phyloP scores from a whole-genome alignment of 2,888 invertebrate genomes.

The Phyllotreta cruciferae region DNA sequence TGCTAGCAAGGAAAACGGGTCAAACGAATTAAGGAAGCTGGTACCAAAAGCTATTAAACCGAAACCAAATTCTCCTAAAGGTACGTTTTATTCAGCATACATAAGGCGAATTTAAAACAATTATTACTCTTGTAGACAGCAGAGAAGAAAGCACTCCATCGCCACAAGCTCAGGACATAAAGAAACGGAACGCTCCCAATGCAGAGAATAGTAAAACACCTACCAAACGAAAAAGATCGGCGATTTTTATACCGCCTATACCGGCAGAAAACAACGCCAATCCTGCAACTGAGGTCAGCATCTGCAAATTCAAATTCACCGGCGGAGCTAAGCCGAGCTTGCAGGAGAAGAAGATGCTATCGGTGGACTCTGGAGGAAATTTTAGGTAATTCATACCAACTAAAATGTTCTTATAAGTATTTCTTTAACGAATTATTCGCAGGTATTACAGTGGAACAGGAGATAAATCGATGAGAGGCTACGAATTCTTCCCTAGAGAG shows the following conservation, averaged over 20 bases:
- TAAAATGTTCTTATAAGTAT: neutral
- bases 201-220: slow-evolving; percentile 57
- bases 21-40: slow-evolving; percentile 56
- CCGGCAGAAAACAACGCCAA: slow-evolving; percentile 77
- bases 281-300: slow-evolving; percentile 79
- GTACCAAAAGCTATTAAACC: slow-evolving; percentile 52
- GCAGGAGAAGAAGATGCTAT: slow-evolving; percentile 91
- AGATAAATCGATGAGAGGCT: slow-evolving; percentile 77
- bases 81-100: slow-evolving; percentile 20
- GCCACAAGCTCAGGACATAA: slow-evolving; percentile 45
- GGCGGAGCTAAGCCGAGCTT: slow-evolving; percentile 88
- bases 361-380: slow-evolving; percentile 88
- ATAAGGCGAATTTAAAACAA: neutral
- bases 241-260: slow-evolving; percentile 85
- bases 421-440: slow-evolving; percentile 57
- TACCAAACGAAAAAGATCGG: slow-evolving; percentile 79
- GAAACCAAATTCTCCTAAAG: slow-evolving; percentile 36
- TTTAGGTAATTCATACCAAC: slow-evolving; percentile 65
- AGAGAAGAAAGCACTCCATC: slow-evolving; percentile 62
- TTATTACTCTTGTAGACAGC: slow-evolving; percentile 36
- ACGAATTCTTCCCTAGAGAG: slow-evolving; percentile 80
- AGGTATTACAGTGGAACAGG: slow-evolving; percentile 85
- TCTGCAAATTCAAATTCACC: slow-evolving; percentile 93
- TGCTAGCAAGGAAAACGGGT: slow-evolving; percentile 34
- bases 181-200: slow-evolving; percentile 56